Base-by-base conservation (phyloP, 2,113 vertebrate genomes). In the Eublepharis macularius region DNA sequence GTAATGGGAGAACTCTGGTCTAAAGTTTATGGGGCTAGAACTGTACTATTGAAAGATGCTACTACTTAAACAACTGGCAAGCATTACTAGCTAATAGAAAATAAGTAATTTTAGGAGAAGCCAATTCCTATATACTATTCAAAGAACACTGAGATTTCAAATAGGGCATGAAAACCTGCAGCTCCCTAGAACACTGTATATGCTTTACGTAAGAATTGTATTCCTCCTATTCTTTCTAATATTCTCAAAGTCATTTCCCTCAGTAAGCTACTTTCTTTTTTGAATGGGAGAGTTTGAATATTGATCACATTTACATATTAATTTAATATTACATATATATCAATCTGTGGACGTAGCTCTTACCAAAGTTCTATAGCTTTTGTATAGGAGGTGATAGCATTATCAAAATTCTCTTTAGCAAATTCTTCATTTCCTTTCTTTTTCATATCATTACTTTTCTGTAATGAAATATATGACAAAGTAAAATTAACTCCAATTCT, bases 361-460 rank as follows among this genome's bases (percentile, higher is more conserved):
- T 95, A 99, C 99, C 97, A 96, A 69, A 84, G 94, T 83, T 96
- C 95, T 84, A 99, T 97, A 90, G 98, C 99, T 95, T 95, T 95
- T 43, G 97, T 96, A 89, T 99, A 99, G 36, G 90, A 97, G 32
- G 92, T 78, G 2, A 98, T 93, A 72, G 99, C 99, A 32, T 78
- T 32, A 69, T 94, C 90, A 88, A 96, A 98, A 21, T 96, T 95
- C 77, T 95, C 89, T n/a, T 91, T 96, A 87, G 95, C 92, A 93
- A 98, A 99, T 4, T 96, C 94, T 3, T 95, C 93, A 79, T 99
- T 99, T 87, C 98, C 99, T 90, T 66, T 95, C 74, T 83, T 95
- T 87, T 97, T 99, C 97, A 98, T 96, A 39, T 83, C 87, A 63
- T 99, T 97, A 92, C 98, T 97, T 94, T 94, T 94, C 98, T 99